Percentiles rank a stretch among this genome's conserved stretches.
Evolutionary conservation across 1,140 invertebrate species (phyloP).

Genomic region (Oryctes rhinoceros): DNA sequence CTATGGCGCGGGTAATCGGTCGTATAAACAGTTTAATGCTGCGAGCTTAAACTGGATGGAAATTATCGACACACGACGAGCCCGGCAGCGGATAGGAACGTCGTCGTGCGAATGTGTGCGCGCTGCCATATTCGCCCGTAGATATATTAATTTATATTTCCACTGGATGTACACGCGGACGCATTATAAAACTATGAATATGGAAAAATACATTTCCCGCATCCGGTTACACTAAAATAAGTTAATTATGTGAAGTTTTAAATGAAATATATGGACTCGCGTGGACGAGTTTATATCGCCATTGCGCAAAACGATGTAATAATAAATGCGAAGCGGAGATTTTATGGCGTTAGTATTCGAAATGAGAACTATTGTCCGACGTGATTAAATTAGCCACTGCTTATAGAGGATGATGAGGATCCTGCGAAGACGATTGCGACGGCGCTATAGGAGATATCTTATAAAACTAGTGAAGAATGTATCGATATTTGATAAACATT

Average conservation of each 20-base stretch:
- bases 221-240: background rate
- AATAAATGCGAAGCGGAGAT: background rate
- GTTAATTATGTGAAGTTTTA: conserved; percentile 4
- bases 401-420: no score
- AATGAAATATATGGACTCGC: background rate
- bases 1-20: background rate
- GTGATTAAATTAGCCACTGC: no score
- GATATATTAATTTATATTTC: conserved; percentile 10
- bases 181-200: conserved; percentile 10
- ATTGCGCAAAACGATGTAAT: background rate
- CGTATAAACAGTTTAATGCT: conserved; percentile 6
- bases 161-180: background rate
- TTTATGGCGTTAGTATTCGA: no score
- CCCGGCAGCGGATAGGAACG: background rate
- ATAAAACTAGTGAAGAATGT: no score
- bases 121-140: background rate
- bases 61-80: background rate
- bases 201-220: background rate
- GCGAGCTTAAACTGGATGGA: conserved; percentile 2
- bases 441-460: no score
- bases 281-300: background rate
- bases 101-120: background rate
- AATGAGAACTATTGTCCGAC: no score
- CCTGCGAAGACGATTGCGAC: no score
- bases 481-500: no score